Base-by-base conservation (phyloP, 2,113 vertebrate genomes). In the Phrynocephalus versicolor region DNA sequence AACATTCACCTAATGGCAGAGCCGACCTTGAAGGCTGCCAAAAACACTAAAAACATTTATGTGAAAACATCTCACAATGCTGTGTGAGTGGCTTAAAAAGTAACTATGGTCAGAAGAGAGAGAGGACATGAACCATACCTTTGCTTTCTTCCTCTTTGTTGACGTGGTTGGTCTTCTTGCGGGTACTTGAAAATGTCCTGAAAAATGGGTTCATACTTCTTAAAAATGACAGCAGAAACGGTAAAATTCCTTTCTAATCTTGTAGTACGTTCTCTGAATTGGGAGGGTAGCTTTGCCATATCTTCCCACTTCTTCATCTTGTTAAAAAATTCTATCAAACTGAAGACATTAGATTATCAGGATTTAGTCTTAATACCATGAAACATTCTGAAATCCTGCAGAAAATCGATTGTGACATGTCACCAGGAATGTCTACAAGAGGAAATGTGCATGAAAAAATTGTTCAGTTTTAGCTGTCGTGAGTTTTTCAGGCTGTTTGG, bases 291-390 rank as follows among this genome's bases (percentile, higher is more conserved):
- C 85, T 95, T 94, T 87, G 98, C 97, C 98, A 99, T 99, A 87
- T 98, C 98, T 94, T 98, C 97, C 98, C 98, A 99, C 82, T 99
- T 99, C 94, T 97, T 98, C 97, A 99, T 98, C 96, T 99, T 99
- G 93, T 94, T 98, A 87, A 99, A 99, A 93, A 99, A 99, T 93
- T 98, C 98, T 0, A 99, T 97, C 85, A 99, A 94, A 94, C 98
- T 99, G 94, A 69, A 87, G 94, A 90, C 15, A 91, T 1, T 0
- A 92, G 83, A 0, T 0, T n/a, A 85, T 90, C 70, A 94, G 79
- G 89, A 87, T 9, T 6, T 21, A 27, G 30, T 58, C 62, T 78
- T 82, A 73, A n/a, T n/a, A n/a, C n/a, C 27, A 33, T 16, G 58
- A 60, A 14, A 62, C 45, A 79, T 57, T 79, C 62, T 65, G 83